A percentile compares a stretch with the other conserved stretches of the same genome.
Evolutionary conservation across 2,797 vertebrate genomes (phyloP).

Genomic region (Phalloptychus januarius): DNA sequence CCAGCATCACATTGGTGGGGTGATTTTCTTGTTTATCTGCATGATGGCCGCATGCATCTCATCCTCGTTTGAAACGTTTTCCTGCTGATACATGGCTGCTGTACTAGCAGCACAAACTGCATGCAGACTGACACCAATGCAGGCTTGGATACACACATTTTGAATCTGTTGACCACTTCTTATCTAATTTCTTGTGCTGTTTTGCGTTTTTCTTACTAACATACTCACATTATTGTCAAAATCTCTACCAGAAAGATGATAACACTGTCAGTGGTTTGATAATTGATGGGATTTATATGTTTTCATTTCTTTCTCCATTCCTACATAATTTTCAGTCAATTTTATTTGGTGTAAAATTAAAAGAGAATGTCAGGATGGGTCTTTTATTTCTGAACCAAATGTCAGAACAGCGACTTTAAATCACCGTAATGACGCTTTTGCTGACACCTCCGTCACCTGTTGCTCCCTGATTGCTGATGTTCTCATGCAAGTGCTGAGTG

Average conservation of each 20-base stretch:
- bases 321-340: neutral
- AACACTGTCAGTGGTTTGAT: neutral
- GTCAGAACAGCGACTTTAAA: conserved; percentile 3
- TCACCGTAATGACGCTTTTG: conserved; percentile 4
- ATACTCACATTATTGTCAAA: neutral
- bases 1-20: conserved; percentile 66
- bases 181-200: neutral
- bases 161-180: neutral
- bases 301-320: neutral
- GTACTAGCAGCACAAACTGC: conserved; percentile 24
- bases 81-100: conserved; percentile 40
- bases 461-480: conserved; percentile 43
- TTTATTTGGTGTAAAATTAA: neutral
- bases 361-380: neutral
- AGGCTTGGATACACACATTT: neutral
- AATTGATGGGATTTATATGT: neutral
- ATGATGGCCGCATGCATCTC: conserved; percentile 55
- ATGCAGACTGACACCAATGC: conserved; percentile 20
- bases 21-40: conserved; percentile 30
- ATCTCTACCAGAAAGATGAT: neutral
- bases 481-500: conserved; percentile 26
- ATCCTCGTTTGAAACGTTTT: neutral
- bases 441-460: conserved; percentile 42
- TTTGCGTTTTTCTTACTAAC: conserved; percentile 3
- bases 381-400: conserved; percentile 28